Evolutionary conservation across 2,888 invertebrate species (phyloP).

Genomic region (Mayetiola destructor): DNA sequence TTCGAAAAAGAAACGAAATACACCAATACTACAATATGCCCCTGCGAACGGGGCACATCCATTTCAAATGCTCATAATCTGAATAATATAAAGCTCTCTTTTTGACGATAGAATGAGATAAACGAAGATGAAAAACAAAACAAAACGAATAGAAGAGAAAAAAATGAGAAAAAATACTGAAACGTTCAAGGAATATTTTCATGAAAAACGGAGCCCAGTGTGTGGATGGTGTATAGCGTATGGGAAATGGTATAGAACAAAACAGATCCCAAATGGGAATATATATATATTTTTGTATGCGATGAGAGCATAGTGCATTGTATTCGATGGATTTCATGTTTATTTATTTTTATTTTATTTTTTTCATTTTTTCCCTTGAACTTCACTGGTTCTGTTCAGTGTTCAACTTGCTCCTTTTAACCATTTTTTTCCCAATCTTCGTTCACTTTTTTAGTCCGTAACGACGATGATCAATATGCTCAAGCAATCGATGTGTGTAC

Average conservation of each 20-base stretch:
- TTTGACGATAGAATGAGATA: background rate
- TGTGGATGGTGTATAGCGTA: background rate
- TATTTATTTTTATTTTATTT: background rate
- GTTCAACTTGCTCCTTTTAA: too few relatives aligned
- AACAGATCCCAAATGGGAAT: background rate
- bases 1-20: background rate
- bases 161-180: background rate
- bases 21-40: conserved; percentile 8
- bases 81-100: background rate
- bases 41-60: too few relatives aligned
- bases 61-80: background rate
- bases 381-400: too few relatives aligned
- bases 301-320: background rate
- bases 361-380: too few relatives aligned
- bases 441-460: background rate
- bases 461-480: background rate
- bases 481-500: background rate
- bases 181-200: background rate
- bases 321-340: background rate
- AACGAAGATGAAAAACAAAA: background rate
- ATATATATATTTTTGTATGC: background rate
- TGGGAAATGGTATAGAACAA: background rate
- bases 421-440: background rate
- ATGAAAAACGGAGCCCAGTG: background rate
- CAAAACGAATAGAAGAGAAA: background rate